Evolutionary conservation across 2,113 vertebrate species (phyloP).

Genomic region (Indicator maculatus): DNA sequence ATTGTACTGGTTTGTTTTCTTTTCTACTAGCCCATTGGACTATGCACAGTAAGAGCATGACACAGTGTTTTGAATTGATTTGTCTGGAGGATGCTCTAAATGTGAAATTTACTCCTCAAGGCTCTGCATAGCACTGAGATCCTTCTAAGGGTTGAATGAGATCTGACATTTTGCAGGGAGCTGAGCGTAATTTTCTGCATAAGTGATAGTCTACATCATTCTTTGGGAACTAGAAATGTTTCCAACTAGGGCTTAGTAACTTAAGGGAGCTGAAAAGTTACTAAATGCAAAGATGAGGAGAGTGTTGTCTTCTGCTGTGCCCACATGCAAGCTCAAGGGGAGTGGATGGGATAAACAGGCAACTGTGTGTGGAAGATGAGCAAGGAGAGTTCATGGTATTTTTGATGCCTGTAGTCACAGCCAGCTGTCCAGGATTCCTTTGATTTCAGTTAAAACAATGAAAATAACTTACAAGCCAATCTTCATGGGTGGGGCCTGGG

Average conservation of each 20-base stretch:
- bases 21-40: not conserved
- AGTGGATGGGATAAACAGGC: not conserved
- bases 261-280: not conserved
- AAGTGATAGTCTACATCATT: not conserved
- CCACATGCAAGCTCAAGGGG: not conserved
- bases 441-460: constrained; percentile 39
- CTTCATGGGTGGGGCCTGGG: not conserved
- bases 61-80: not conserved
- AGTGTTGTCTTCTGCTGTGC: not conserved
- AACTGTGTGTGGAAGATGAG: not conserved
- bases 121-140: not conserved
- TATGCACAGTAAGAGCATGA: not conserved
- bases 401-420: not conserved
- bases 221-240: not conserved
- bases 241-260: not conserved
- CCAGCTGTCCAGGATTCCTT: constrained; percentile 22
- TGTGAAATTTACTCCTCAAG: not conserved
- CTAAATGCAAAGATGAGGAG: not conserved
- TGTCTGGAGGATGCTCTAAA: not conserved
- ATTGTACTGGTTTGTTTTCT: not conserved
- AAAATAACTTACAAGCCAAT: not conserved
- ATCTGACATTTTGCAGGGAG: constrained; percentile 15
- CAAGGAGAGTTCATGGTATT: constrained; percentile 13
- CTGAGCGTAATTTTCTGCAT: not conserved
- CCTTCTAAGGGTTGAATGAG: constrained; percentile 11